Base-by-base conservation (phyloP, 2,888 invertebrate species). In the Caenorhabditis virilis region DNA sequence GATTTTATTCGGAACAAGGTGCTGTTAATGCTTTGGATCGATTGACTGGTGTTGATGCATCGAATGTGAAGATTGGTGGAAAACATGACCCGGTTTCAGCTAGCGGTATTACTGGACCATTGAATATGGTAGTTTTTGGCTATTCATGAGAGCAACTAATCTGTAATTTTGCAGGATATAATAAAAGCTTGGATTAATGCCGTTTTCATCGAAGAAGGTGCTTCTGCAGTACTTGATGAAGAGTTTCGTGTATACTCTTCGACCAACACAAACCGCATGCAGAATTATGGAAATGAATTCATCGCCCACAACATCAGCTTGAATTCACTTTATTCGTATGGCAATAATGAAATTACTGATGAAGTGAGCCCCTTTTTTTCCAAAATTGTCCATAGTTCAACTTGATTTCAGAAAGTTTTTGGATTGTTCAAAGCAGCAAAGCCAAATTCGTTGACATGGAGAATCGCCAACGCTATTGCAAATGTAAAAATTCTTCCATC, bases 21-120 rank as follows among this genome's bases (percentile, higher is more conserved):
- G n/a, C 33, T 0, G 27, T 56, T 5, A 56, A 52, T 30, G 62
- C 53, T 6, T 45, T 63, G 26, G 53, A 57, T 41, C 57, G 51
- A 18, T 43, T 63, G 13, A 53, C 62, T 16, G 39, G 16, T 7
- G 18, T 3, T 22, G 25, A 25, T 27, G 6, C 45, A 11, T 18
- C 25, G 16, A 9, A 7, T 16, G n/a, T 45, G 6, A 45, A n/a
- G 16, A 45, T 45, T 45, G 45, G 45, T 7, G 39, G 39, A 42
- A 9, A 5, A 42, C 23, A 38, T 38, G n/a, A n/a, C n/a, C n/a
- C n/a, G n/a, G n/a, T n/a, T n/a, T 18, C 11, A 16, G 7, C 1
- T 16, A 18, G 13, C 2, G 30, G n/a, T 11, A 30, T 45, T n/a
- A 18, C 6, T 5, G 45, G 45, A 27, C 45, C 45, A 5, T 7